Conservation (phyloP, 2,797 vertebrate species). For the Brachyrhaphis roseni region DNA sequence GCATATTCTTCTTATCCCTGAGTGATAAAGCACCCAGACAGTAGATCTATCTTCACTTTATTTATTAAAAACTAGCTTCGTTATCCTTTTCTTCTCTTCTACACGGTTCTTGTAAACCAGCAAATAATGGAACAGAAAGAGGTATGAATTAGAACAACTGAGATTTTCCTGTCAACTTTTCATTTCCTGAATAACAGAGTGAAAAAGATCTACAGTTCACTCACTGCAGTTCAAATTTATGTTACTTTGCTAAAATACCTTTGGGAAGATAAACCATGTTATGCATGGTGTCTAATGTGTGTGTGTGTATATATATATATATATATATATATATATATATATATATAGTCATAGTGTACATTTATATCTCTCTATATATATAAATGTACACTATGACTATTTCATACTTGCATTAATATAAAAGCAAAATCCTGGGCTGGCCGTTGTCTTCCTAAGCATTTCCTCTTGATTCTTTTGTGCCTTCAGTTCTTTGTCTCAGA, state of each 20-base stretch:
- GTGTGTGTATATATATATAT: too few relatives aligned
- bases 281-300: too few relatives aligned
- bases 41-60: neutral
- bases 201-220: neutral
- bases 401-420: neutral
- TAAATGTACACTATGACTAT: neutral
- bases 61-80: neutral
- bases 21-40: neutral
- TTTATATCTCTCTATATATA: too few relatives aligned
- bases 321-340: too few relatives aligned
- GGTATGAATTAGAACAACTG: neutral
- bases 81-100: neutral
- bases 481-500: neutral
- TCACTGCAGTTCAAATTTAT: too few relatives aligned
- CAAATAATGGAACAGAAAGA: neutral
- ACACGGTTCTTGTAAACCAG: neutral
- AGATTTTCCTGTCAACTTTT: neutral
- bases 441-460: neutral
- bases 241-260: too few relatives aligned
- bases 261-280: too few relatives aligned
- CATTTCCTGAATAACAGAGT: neutral
- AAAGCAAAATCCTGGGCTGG: neutral
- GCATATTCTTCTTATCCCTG: neutral
- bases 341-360: neutral
- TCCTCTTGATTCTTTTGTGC: neutral